Conservation (phyloP, 2,797 vertebrate genomes). For the Thalassophryne amazonica region DNA sequence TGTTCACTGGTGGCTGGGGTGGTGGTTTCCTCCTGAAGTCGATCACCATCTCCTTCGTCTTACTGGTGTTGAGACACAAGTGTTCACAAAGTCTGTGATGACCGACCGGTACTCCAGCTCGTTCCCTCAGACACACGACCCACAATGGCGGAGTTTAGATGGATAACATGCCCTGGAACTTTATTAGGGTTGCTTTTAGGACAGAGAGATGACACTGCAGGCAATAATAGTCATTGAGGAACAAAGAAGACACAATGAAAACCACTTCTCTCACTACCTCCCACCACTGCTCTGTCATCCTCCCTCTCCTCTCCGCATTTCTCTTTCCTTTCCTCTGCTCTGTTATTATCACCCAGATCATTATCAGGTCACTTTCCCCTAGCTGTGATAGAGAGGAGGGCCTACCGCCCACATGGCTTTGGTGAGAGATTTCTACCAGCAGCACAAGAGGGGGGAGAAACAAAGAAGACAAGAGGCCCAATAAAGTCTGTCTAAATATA, state of each 20-base stretch:
- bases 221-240: constrained; percentile 31
- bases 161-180: background rate
- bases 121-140: no score
- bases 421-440: constrained; percentile 67
- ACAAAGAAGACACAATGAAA: constrained; percentile 28
- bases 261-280: constrained; percentile 47
- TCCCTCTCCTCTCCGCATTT: constrained; percentile 38
- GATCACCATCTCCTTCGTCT: no score
- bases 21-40: no score
- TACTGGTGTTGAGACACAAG: no score
- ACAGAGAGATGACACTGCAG: constrained; percentile 11
- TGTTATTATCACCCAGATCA: constrained; percentile 71
- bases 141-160: background rate
- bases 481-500: constrained; percentile 82
- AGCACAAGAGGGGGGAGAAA: constrained; percentile 28
- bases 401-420: constrained; percentile 65
- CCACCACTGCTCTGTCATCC: constrained; percentile 48
- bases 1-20: no score
- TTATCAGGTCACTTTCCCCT: constrained; percentile 59
- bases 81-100: no score
- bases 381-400: constrained; percentile 48
- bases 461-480: constrained; percentile 68
- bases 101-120: no score
- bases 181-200: background rate
- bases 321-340: constrained; percentile 53